Evolutionary conservation across 2,113 vertebrate species (phyloP), one percentile per base, ranked within the genome.

Genomic region (Rissa tridactyla): DNA sequence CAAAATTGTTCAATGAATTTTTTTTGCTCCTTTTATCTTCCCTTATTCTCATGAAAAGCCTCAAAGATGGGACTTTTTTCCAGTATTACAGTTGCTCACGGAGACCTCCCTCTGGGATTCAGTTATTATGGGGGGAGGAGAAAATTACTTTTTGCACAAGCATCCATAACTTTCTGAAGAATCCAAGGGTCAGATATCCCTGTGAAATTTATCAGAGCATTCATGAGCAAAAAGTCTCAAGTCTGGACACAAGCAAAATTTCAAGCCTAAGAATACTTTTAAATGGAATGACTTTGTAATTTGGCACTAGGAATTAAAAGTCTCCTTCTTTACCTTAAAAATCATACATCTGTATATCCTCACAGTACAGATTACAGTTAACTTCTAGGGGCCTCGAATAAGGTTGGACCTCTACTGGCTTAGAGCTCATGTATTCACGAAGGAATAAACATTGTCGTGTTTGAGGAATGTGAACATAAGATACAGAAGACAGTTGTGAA

Each of bases 311-410:
- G 36, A 77, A 23, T 38, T 60, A 52, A 73, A 8, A 11, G 9
- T 70, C 8, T 72, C 7, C 25, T 15, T 3, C 19, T 78, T 78
- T 46, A 36, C 10, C 34, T 44, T 72, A 78, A 69, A 83, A 77
- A 51, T 20, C 38, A 40, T n/a, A 40, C 4, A 15, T 32, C 20
- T 57, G 12, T 58, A 9, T 38, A 71, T 52, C 44, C 66, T 60
- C 54, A 92, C 25, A 62, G n/a, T 15, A 58, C 18, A 57, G 15
- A 66, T 23, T 47, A 26, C 17, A 68, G 18, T 34, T 61, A 51
- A 68, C 5, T 58, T 60, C 69, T 40, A 21, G 27, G 6, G 38
- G 2, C 6, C 38, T 54, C 4, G 0, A 1, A 4, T 8, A 42
- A 15, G 44, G n/a, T 51, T 1, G 4, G 18, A 40, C 15, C 10